Evolutionary conservation across 2,888 invertebrate species (phyloP).

Genomic region (Litoditis marina): DNA sequence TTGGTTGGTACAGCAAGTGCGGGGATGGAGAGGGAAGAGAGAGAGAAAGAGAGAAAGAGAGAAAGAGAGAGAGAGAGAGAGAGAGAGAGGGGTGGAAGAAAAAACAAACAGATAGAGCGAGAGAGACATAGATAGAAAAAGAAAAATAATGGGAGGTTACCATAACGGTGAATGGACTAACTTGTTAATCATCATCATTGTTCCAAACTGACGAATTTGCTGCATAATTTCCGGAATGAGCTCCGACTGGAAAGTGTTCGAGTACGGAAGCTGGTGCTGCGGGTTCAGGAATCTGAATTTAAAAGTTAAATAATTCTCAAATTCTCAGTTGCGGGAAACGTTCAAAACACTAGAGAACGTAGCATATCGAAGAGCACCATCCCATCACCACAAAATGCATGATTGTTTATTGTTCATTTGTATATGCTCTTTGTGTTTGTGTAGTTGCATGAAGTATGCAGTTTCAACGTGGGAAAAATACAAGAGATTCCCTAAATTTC

Average conservation of each 20-base stretch:
- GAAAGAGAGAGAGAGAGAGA: neutral
- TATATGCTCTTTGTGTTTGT: too few relatives aligned
- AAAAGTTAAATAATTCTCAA: too few relatives aligned
- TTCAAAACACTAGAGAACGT: too few relatives aligned
- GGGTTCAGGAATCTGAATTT: constrained; percentile 36
- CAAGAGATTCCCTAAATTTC: too few relatives aligned
- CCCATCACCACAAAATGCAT: too few relatives aligned
- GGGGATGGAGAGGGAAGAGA: too few relatives aligned
- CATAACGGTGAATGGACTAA: constrained; percentile 3
- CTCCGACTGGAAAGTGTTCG: constrained; percentile 32
- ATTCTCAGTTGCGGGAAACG: too few relatives aligned
- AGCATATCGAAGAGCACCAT: too few relatives aligned
- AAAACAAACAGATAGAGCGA: neutral
- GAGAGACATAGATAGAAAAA: neutral
- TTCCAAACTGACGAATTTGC: constrained; percentile 16
- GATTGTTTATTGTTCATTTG: too few relatives aligned
- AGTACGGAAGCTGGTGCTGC: constrained; percentile 36
- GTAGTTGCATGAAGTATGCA: too few relatives aligned
- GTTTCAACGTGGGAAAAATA: too few relatives aligned
- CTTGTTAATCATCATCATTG: constrained; percentile 19
- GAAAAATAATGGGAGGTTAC: neutral
- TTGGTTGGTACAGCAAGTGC: too few relatives aligned
- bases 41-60: neutral
- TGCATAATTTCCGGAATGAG: constrained; percentile 28
- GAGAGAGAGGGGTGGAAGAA: neutral